Evolutionary conservation across 2,113 vertebrate species (phyloP).

Genomic region (Chaetodon trifascialis): DNA sequence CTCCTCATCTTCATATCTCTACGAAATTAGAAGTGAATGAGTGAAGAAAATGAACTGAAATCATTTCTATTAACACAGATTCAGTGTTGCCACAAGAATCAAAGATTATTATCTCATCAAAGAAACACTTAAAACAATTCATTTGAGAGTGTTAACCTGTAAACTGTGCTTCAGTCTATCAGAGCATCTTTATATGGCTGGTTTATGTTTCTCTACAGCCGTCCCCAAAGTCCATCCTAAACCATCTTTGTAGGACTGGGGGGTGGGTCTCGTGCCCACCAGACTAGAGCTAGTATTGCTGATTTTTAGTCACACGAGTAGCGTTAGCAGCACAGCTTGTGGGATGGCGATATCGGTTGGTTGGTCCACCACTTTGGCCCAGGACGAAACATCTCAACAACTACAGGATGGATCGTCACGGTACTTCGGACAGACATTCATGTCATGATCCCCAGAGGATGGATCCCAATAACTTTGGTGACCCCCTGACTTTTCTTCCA

Average conservation of each 20-base stretch:
- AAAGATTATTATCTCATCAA: conserved; percentile 29
- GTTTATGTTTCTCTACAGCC: conserved; percentile 36
- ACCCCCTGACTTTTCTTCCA: neutral
- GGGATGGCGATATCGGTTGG: neutral
- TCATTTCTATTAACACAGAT: conserved; percentile 18
- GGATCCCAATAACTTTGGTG: neutral
- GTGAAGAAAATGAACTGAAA: conserved; percentile 14
- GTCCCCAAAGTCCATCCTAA: neutral
- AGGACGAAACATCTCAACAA: neutral
- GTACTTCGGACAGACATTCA: neutral
- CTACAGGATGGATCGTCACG: neutral
- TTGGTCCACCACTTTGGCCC: neutral
- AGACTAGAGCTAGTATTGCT: conserved; percentile 11
- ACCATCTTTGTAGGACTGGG: conserved; percentile 17
- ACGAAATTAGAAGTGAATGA: conserved; percentile 43
- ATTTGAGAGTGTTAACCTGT: conserved; percentile 17
- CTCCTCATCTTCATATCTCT: conserved; percentile 9
- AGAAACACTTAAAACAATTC: conserved; percentile 22
- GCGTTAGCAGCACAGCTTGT: no score
- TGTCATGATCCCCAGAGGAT: neutral
- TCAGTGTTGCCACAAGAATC: conserved; percentile 10
- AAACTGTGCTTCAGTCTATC: conserved; percentile 3
- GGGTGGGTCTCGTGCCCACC: conserved; percentile 2
- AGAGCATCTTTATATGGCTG: conserved; percentile 35
- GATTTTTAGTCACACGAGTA: neutral